Evolutionary conservation across 2,113 vertebrate species (phyloP).

Genomic region (Calyptommatus sinebrachiatus): DNA sequence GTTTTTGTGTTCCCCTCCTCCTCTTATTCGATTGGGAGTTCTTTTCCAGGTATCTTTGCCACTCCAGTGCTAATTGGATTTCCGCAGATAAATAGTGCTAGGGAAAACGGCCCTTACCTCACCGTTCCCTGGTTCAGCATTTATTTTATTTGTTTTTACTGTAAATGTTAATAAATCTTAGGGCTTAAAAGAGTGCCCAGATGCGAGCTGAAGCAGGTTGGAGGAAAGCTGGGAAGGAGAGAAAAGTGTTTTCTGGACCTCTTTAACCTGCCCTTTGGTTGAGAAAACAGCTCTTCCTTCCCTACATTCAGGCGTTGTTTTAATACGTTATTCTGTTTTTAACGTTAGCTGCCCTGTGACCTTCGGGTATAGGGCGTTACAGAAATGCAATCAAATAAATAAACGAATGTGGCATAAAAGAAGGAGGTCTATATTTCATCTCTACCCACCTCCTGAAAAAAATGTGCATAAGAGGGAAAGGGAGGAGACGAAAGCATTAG

Average conservation of each 20-base stretch:
- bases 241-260: slow-evolving; percentile 51
- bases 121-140: slow-evolving; percentile 74
- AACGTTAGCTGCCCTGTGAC: no score
- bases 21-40: slow-evolving; percentile 95
- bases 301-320: no score
- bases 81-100: slow-evolving; percentile 92
- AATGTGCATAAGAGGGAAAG: neutral
- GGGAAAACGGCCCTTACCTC: slow-evolving; percentile 76
- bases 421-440: no score
- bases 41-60: slow-evolving; percentile 96
- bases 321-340: no score
- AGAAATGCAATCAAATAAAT: no score
- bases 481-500: slow-evolving; percentile 20
- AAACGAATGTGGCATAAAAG: no score
- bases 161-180: slow-evolving; percentile 82
- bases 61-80: slow-evolving; percentile 94
- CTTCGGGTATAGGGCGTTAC: no score
- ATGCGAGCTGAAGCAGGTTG: slow-evolving; percentile 49
- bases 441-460: neutral
- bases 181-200: slow-evolving; percentile 59
- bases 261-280: no score
- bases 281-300: no score
- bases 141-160: slow-evolving; percentile 83
- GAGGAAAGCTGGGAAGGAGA: neutral
- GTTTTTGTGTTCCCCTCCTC: slow-evolving; percentile 89